These are phyloP conservation scores for Melanargia galathea DNA, from an alignment of 2,888 invertebrate species.

Conservation along the genomic window DNA sequence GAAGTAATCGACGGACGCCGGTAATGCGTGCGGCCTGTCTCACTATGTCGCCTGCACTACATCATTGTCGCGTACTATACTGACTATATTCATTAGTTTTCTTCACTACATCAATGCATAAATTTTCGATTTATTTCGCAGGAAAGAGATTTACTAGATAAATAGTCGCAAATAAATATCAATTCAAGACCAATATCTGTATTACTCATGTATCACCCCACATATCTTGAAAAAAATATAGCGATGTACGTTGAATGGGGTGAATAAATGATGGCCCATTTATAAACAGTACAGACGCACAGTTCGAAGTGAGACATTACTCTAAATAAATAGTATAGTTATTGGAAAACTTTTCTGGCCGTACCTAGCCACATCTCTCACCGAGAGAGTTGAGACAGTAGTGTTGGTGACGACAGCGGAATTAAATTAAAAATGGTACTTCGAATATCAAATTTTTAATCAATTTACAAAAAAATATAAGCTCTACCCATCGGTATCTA, in stretches of 20 bases:
- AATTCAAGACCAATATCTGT: conserved; percentile 62
- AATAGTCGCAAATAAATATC: conserved; percentile 57
- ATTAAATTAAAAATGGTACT: too few relatives aligned
- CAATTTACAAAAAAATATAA: too few relatives aligned
- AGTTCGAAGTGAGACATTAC: conserved; percentile 3
- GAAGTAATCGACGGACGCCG: too few relatives aligned
- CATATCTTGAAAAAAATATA: conserved; percentile 59
- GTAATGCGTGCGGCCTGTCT: too few relatives aligned
- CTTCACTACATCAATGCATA: not conserved
- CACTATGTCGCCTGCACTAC: too few relatives aligned
- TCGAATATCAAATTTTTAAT: too few relatives aligned
- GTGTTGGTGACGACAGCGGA: too few relatives aligned
- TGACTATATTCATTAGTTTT: too few relatives aligned
- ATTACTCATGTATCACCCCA: conserved; percentile 62
- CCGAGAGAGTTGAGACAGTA: too few relatives aligned
- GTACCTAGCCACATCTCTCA: too few relatives aligned
- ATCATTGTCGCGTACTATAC: too few relatives aligned
- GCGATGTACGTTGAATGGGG: conserved; percentile 56
- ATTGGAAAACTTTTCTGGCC: not conserved
- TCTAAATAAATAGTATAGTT: not conserved
- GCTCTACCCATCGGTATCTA: too few relatives aligned
- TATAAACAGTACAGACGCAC: conserved; percentile 7
- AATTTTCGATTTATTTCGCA: conserved; percentile 6
- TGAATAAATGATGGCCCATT: conserved; percentile 64
- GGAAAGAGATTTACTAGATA: conserved; percentile 32